Base-by-base conservation (phyloP, 2,113 vertebrate genomes). In the Colius striatus region DNA sequence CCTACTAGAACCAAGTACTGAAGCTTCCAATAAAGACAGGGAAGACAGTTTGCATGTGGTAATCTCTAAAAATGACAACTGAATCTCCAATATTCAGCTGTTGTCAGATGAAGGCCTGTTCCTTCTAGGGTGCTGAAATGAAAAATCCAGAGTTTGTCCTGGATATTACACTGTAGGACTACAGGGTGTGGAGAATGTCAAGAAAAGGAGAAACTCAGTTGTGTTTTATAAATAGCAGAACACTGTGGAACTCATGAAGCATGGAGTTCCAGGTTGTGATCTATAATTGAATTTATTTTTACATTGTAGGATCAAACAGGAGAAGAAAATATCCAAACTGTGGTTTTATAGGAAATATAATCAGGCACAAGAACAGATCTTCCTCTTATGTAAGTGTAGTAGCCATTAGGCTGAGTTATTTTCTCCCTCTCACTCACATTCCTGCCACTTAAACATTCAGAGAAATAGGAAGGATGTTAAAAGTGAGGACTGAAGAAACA, bases 401-500 rank as follows among this genome's bases (percentile, higher is more conserved):
- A 92, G 72, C 30, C 26, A 55, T 53, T 71, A 84, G 57, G 8
- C 45, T 51, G 34, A 63, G 50, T 38, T 70, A 65, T 78, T 84
- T 94, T 81, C 32, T 94, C 29, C 51, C n/a, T 47, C 43, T 84
- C 63, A 25, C 27, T 89, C 75, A 48, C 45, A 78, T 45, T 79
- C 50, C 84, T 45, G 53, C 29, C 16, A 4, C 61, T 91, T 79
- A 61, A 78, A 74, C 34, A 51, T 29, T 45, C 10, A 63, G 32
- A 30, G 84, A 91, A 94, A 84, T 16, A 53, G 87, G 84, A 95
- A 95, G 80, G 29, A 92, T 61, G 29, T 92, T 68, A 63, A 75
- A 91, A 95, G 80, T n/a, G 68, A 67, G 76, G 94, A 94, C 73
- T 45, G 70, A 92, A 94, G 94, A 84, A 61, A 34, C 54, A 92